A percentile compares a stretch with the other conserved stretches of the same genome.
Evolutionary conservation across 2,888 invertebrate species (phyloP).

Genomic region (Microplitis deprimator): DNA sequence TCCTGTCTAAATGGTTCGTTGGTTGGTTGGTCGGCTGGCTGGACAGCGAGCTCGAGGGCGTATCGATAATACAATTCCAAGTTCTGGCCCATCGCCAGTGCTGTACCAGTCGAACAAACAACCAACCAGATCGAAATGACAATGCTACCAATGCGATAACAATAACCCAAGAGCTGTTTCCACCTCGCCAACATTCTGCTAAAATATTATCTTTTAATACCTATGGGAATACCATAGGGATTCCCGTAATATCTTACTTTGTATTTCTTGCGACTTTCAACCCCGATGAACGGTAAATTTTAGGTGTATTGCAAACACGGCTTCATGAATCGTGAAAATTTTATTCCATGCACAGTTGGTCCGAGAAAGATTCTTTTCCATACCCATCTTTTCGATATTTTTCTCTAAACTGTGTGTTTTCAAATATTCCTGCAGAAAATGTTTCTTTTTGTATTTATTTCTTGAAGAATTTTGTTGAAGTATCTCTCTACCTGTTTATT

Average conservation of each 20-base stretch:
- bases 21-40: neutral
- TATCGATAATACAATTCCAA: conserved; percentile 18
- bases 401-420: neutral
- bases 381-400: neutral
- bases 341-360: neutral
- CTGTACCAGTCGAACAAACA: neutral
- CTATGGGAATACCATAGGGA: neutral
- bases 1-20: neutral
- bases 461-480: neutral
- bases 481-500: neutral
- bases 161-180: neutral
- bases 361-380: neutral
- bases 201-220: neutral
- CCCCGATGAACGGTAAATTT: no score
- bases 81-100: conserved; percentile 15
- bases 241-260: no score
- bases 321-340: neutral
- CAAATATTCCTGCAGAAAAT: neutral
- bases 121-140: neutral
- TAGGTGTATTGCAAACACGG: neutral
- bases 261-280: no score
- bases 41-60: neutral
- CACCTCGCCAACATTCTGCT: neutral
- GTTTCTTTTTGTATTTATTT: neutral
- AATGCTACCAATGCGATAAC: neutral